Base-by-base conservation (phyloP, 2,797 vertebrate genomes). In the Labroides dimidiatus region DNA sequence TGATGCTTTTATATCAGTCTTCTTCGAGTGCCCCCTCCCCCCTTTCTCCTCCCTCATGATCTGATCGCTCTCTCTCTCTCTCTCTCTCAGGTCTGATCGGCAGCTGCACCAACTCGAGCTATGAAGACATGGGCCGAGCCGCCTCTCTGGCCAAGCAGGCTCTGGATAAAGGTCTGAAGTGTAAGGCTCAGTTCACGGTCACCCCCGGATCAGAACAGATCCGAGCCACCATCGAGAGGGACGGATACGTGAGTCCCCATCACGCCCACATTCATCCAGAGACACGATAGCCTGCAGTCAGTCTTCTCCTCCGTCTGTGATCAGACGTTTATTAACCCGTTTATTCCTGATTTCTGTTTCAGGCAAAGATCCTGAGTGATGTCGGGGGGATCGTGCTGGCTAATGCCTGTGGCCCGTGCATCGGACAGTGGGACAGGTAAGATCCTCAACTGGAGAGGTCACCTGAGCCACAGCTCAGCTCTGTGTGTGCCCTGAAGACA, bases 31-130 rank as follows among this genome's bases (percentile, higher is more conserved):
- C 0, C 17, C 14, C 0, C 50, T 33, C 13, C 12, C 13, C 13
- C 37, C 37, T 39, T 13, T 39, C 12, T 39, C 12, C 37, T 6
- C 6, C 37, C 37, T 2, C 37, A 37, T 10, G 11, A 10, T 10
- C 11, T 37, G 36, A 10, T 10, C n/a, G n/a, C n/a, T n/a, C 24
- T 27, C 24, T 12, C 11, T n/a, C 37, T 39, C 30, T 33, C 30
- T 37, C 37, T 39, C 37, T 39, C 12, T 67, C 9, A 98, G 97
- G 97, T 77, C 91, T 99, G 84, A 99, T 99, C 19, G 97, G 97
- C 87, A 98, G 97, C 94, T 99, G 97, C 57, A 99, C 97, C 71
- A 99, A 99, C 91, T 98, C 96, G 65, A 99, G 97, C 88, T 99
- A 99, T 1, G 97, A 99, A 81, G 97, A 99, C 85, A 99, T 99